Evolutionary conservation across 2,888 invertebrate species (phyloP), one percentile per base, ranked within the genome.

Genomic region (Notodonta ziczac): DNA sequence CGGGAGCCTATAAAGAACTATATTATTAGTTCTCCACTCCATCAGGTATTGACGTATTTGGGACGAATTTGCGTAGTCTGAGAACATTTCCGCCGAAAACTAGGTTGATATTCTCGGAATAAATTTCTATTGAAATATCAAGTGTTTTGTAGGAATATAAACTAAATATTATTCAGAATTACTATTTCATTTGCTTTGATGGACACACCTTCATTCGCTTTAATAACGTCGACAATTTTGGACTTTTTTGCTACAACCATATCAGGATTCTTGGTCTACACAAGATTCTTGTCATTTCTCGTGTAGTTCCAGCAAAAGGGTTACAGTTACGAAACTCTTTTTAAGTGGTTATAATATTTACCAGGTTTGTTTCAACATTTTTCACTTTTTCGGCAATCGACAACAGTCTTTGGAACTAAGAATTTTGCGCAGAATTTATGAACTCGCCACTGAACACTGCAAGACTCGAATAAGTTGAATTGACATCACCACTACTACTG

Each of bases 351-450:
- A 35, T 35, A 24, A 24, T 2, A 24, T 35, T 35, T 35, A 35
- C 35, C 5, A 35, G 35, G 5, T 35, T 35, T 35, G 7, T 35
- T 3, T 7, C 35, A 35, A 4, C 35, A 35, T 35, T 35, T 35
- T 6, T 35, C 5, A 35, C 35, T 35, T 24, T 24, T 24, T 24
- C 2, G 1, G 24, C 24, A 24, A 24, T 13, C 57, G 40, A 61
- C 40, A 67, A 63, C 24, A 67, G 59, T 59, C 7, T 61, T 63
- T 8, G 40, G 57, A 58, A 58, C 63, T 46, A 70, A 55, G 40
- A 60, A 50, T 54, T 53, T 52, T 5, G 46, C 13, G 14, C 12
- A 46, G 52, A 10, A 59, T 61, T 67, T 63, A 61, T 63, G 57
- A 63, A 58, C 58, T 63, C 51, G 42, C 42, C 53, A 7, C 4